Conservation (phyloP, 2,888 invertebrate genomes). For the Saturnia pavonia region DNA sequence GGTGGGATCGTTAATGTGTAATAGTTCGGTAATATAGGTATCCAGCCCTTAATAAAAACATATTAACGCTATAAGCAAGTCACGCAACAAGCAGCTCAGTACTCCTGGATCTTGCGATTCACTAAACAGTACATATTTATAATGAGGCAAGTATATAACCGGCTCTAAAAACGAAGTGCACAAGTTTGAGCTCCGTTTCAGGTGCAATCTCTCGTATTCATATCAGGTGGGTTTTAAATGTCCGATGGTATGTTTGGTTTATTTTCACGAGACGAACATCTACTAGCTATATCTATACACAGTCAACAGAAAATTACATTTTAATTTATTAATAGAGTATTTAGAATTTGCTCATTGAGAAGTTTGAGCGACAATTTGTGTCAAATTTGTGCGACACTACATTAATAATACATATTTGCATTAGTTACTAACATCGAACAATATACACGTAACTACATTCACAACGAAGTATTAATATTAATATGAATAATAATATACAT, state of each 20-base stretch:
- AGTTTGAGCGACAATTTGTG: constrained; percentile 59
- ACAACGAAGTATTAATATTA: constrained; percentile 54
- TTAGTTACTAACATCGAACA: constrained; percentile 47
- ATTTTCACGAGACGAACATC: constrained; percentile 50
- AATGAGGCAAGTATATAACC: constrained; percentile 38
- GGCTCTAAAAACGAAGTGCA: constrained; percentile 25
- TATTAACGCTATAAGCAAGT: constrained; percentile 27
- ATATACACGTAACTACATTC: constrained; percentile 58
- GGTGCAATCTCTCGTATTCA: constrained; percentile 28
- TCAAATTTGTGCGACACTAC: constrained; percentile 45
- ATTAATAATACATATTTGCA: constrained; percentile 39
- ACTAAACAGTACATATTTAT: constrained; percentile 12
- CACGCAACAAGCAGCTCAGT: constrained; percentile 20
- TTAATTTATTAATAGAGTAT: constrained; percentile 27
- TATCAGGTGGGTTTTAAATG: constrained; percentile 57
- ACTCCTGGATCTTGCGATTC: constrained; percentile 13
- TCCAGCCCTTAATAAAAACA: constrained; percentile 33
- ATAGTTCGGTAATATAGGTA: constrained; percentile 62
- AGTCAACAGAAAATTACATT: constrained; percentile 38
- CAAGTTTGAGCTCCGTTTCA: constrained; percentile 24
- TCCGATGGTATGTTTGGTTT: constrained; percentile 54
- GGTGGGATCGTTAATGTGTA: constrained; percentile 77
- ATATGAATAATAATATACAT: constrained; percentile 68
- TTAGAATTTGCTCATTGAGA: constrained; percentile 31
- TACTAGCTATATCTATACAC: constrained; percentile 47